Base-by-base conservation (phyloP, 2,888 invertebrate genomes). In the Cheilosia vulpina region DNA sequence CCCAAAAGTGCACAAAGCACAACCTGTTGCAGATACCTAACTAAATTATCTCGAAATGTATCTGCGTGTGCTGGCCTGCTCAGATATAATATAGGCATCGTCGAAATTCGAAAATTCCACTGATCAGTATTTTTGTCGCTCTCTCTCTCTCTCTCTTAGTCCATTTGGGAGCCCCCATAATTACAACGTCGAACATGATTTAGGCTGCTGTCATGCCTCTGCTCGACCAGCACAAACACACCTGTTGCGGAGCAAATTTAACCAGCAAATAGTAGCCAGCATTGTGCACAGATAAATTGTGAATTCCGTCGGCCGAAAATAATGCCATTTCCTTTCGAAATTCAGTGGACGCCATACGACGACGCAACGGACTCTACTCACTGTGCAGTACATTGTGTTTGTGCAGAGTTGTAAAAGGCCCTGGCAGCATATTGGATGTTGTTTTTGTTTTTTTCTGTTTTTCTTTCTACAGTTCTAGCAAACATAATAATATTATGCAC, bases 131-230 rank as follows among this genome's bases (percentile, higher is more conserved):
- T 19, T 27, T 15, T 52, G 27, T 27, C 24, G 13, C 55, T 80
- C 76, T 76, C 65, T 45, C 62, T 72, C 55, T 72, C 60, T 34
- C 41, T 50, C 52, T 38, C 34, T 57, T 15, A 17, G 19, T 71
- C 71, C 72, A 72, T 71, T 81, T 76, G 85, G 84, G 81, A 60
- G 81, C 71, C 81, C 85, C 81, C 81, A 72, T 81, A 85, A 85
- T 85, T 85, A 85, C 85, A 85, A 81, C 81, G 85, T 85, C 81
- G 85, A 85, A 85, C 85, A 81, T 85, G 85, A 85, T 85, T 85
- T 85, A 85, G 81, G 76, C 85, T 80, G 80, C 84, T 84, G 84
- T 84, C 80, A 84, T 84, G 80, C 84, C 63, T 60, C 72, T 57
- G 65, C 34, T 41, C 65, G 45, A 65, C 65, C 80, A 60, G 80